Percentiles rank a stretch among this genome's conserved stretches.
Conservation (phyloP, 92 coral and sea anemone species). For the Anthopleura xanthogrammica region DNA sequence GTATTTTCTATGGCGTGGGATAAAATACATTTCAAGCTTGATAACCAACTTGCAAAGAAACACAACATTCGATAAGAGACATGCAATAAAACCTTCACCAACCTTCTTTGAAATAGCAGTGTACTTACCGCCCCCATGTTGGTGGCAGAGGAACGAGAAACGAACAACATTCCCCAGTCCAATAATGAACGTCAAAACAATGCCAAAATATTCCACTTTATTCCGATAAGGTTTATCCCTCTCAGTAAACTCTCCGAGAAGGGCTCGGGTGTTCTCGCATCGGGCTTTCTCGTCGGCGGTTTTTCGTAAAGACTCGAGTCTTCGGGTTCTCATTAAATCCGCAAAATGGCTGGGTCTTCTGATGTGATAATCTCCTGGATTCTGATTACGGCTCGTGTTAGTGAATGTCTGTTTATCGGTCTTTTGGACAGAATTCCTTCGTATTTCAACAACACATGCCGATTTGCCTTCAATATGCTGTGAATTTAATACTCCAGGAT, state of each 20-base stretch:
- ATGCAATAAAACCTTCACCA: too few species aligned
- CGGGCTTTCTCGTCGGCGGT: conserved; percentile 17
- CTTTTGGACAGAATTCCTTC: background rate
- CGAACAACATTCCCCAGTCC: conserved; percentile 87
- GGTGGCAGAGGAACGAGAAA: conserved; percentile 83
- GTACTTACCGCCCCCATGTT: conserved; percentile 92
- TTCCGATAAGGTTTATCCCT: conserved; percentile 56
- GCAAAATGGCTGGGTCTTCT: conserved; percentile 12
- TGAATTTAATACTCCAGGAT: background rate
- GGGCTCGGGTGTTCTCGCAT: background rate
- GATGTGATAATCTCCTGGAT: background rate
- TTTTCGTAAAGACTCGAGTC: conserved; percentile 27
- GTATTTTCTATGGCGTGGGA: too few species aligned
- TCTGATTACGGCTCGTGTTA: background rate
- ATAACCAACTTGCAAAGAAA: too few species aligned
- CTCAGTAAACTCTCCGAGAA: conserved; percentile 1
- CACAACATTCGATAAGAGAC: too few species aligned
- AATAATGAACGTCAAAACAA: conserved; percentile 68
- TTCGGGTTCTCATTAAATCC: conserved; percentile 25
- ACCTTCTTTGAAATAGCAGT: too few species aligned
- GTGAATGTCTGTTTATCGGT: background rate
- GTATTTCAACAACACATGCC: conserved; percentile 16
- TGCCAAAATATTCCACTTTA: conserved; percentile 63
- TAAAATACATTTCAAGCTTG: too few species aligned
- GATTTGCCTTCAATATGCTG: background rate